Conservation (phyloP, 35 echinoderm and acorn worm species). For the Heliocidaris erythrogramma region DNA sequence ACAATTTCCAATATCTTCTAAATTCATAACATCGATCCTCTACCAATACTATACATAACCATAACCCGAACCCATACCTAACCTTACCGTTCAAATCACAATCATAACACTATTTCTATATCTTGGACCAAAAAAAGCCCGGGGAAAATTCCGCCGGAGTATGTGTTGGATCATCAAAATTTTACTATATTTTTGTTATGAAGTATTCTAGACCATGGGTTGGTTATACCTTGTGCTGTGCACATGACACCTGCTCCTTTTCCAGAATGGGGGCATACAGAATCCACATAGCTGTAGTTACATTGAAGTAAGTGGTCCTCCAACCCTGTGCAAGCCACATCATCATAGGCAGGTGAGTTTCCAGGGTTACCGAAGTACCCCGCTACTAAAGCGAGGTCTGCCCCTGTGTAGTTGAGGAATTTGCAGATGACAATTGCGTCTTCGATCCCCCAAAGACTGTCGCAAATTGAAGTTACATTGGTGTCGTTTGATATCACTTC, state of each 20-base stretch:
- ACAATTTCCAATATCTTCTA: no score
- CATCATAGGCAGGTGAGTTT: neutral
- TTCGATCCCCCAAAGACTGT: slow-evolving; percentile 12
- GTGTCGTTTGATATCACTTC: neutral
- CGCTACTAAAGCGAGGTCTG: neutral
- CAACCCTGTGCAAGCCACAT: neutral
- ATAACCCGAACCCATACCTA: neutral
- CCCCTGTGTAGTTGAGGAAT: neutral
- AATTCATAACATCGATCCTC: no score
- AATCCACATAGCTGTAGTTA: neutral
- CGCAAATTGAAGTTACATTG: neutral
- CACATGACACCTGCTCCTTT: slow-evolving; percentile 1
- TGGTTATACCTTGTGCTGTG: neutral
- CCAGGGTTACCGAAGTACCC: neutral
- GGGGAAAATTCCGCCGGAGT: neutral
- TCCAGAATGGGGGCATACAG: neutral
- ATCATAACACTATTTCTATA: neutral
- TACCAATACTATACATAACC: neutral
- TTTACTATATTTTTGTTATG: neutral
- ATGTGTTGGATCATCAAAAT: neutral
- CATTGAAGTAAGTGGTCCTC: neutral
- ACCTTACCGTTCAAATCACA: neutral
- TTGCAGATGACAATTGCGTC: neutral
- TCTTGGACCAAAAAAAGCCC: neutral
- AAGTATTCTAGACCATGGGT: neutral